Conservation (phyloP, 1,140 invertebrate genomes). For the Helicoverpa zea region DNA sequence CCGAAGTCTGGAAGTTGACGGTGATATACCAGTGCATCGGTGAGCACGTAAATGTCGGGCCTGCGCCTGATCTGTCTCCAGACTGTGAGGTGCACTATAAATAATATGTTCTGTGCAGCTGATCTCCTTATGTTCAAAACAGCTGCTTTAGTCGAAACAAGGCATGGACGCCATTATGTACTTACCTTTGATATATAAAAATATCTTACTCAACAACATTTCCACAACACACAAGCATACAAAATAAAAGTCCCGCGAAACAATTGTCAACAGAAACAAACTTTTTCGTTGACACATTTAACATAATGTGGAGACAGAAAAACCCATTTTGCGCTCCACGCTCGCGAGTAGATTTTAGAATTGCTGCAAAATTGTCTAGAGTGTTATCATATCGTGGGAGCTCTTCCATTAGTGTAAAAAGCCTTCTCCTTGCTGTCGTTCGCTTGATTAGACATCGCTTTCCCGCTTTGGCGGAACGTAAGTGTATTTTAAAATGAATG, state of each 20-base stretch:
- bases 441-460: slow-evolving; percentile 50
- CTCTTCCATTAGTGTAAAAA: slow-evolving; percentile 49
- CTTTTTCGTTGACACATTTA: slow-evolving; percentile 34
- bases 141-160: no score
- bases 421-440: slow-evolving; percentile 40
- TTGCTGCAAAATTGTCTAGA: slow-evolving; percentile 47
- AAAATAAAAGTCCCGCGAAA: slow-evolving; percentile 12
- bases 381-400: slow-evolving; percentile 48
- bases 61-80: no score
- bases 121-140: no score
- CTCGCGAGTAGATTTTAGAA: slow-evolving; percentile 47
- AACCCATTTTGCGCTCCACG: slow-evolving; percentile 38
- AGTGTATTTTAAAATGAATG: slow-evolving; percentile 44
- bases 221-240: background rate
- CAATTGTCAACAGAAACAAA: background rate
- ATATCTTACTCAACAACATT: background rate
- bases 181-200: background rate
- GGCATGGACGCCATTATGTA: no score
- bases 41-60: no score
- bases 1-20: no score
- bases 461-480: slow-evolving; percentile 26
- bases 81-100: no score
- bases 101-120: no score
- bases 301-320: slow-evolving; percentile 31
- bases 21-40: no score